Percentiles rank a stretch among this genome's conserved stretches.
Evolutionary conservation across 37 sponge, comb jelly and placozoan genomes (phyloP).

Genomic region (Diacarnus erythraeanus): DNA sequence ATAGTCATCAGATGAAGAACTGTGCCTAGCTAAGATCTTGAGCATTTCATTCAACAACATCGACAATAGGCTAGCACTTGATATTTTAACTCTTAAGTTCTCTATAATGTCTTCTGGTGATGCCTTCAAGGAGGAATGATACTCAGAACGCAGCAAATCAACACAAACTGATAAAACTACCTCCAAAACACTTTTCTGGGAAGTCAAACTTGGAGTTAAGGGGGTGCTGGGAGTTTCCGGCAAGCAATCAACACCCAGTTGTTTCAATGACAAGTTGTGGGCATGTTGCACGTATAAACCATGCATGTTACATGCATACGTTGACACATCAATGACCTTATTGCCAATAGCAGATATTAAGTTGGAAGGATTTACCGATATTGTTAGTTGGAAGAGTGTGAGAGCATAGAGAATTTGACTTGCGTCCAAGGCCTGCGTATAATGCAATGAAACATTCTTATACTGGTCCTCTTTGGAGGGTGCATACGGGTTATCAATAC

Average conservation of each 20-base stretch:
- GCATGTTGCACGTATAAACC: no score
- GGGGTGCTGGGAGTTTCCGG: background rate
- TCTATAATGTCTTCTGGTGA: conserved; percentile 4
- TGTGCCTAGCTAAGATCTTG: background rate
- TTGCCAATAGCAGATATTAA: conserved; percentile 6
- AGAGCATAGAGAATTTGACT: conserved; percentile 47
- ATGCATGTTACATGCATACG: background rate
- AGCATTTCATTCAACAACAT: conserved; percentile 19
- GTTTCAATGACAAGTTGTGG: background rate
- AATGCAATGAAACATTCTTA: background rate
- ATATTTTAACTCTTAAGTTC: conserved; percentile 25
- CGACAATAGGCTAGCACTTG: conserved; percentile 8
- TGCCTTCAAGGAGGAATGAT: conserved; percentile 28
- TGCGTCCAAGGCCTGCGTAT: conserved; percentile 39
- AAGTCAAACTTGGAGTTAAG: background rate
- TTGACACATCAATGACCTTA: conserved; percentile 2
- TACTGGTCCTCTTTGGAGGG: conserved; percentile 13
- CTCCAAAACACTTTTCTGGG: conserved; percentile 48
- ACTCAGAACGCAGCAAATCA: conserved; percentile 29
- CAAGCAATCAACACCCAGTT: background rate
- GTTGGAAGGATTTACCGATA: background rate
- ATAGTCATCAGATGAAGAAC: background rate
- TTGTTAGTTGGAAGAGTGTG: conserved; percentile 12
- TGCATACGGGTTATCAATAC: background rate
- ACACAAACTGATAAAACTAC: conserved; percentile 22